These are phyloP conservation scores for Neosilurus mollespiculum DNA, from an alignment of 2,797 vertebrate species.

Conservation along the genomic window DNA sequence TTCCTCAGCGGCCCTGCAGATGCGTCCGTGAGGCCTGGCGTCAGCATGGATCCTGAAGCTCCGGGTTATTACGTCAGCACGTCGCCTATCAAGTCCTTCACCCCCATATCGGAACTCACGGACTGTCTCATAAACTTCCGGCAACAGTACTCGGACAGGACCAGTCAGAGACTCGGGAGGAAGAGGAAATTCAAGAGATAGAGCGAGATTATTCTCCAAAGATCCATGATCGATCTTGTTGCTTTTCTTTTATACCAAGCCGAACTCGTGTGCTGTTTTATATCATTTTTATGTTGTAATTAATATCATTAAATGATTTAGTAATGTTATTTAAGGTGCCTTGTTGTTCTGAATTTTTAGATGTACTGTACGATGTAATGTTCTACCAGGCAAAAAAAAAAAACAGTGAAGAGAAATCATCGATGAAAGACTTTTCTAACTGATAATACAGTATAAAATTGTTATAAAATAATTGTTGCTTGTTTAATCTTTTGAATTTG, in stretches of 20 bases:
- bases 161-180: constrained; percentile 60
- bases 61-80: constrained; percentile 52
- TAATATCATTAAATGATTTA: constrained; percentile 46
- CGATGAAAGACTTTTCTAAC: background rate
- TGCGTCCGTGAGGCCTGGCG: background rate
- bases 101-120: constrained; percentile 76
- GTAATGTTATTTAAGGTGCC: constrained; percentile 34
- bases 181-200: constrained; percentile 58
- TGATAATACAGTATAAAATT: background rate
- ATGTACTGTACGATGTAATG: background rate
- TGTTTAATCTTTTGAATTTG: background rate
- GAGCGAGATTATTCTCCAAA: background rate
- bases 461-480: background rate
- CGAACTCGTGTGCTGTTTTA: constrained; percentile 37
- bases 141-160: constrained; percentile 57
- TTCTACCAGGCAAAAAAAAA: too few species aligned
- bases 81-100: constrained; percentile 74
- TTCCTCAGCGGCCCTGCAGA: constrained; percentile 41
- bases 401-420: background rate
- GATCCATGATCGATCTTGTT: background rate
- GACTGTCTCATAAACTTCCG: constrained; percentile 78
- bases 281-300: constrained; percentile 31
- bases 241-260: constrained; percentile 25
- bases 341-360: constrained; percentile 21
- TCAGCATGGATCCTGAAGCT: constrained; percentile 15